Evolutionary conservation across 2,888 invertebrate genomes (phyloP), one percentile per base, ranked within the genome.

Genomic region (Xanthia icteritia): DNA sequence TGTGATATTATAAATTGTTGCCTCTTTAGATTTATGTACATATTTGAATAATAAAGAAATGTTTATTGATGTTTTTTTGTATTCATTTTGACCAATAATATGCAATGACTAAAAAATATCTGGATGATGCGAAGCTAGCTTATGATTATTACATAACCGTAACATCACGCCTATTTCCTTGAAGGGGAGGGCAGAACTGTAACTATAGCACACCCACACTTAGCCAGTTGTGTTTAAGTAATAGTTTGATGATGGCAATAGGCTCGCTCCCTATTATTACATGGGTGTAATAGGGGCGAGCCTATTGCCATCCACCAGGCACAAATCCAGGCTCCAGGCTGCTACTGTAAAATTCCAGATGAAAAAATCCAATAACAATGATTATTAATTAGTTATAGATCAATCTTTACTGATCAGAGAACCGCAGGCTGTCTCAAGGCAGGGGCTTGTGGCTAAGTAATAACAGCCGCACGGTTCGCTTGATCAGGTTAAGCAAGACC

Each of bases 1-100:
- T 84, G 80, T 81, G 80, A 81, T 81, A 66, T 83, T 66, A 66
- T 79, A 68, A 68, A 80, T 70, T 84, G 79, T 84, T 83, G 84
- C 69, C 60, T 81, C 31, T 77, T 64, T 60, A 56, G 31, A 56
- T 66, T 67, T 83, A 69, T 54, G 66, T 70, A 83, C n/a, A 65
- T 58, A 63, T 36, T 78, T 78, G n/a, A 48, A 66, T 36, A 78
- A 80, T 78, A 66, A 78, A 60, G 36, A 58, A 56, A 20, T 17
- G 5, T 69, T 69, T 58, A 58, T 36, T 27, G 13, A 61, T 23
- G 11, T 9, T 42, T 11, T 65, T 27, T 45, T n/a, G 36, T 48
- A 31, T 74, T 74, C 0, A 42, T 80, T 45, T 31, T 39, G 39
- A 39, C n/a, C 17, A 42, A n/a, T n/a, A 42, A 15, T 64, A 64